Evolutionary conservation across 2,113 vertebrate species (phyloP).

Genomic region (Trochalopteron elliotii): DNA sequence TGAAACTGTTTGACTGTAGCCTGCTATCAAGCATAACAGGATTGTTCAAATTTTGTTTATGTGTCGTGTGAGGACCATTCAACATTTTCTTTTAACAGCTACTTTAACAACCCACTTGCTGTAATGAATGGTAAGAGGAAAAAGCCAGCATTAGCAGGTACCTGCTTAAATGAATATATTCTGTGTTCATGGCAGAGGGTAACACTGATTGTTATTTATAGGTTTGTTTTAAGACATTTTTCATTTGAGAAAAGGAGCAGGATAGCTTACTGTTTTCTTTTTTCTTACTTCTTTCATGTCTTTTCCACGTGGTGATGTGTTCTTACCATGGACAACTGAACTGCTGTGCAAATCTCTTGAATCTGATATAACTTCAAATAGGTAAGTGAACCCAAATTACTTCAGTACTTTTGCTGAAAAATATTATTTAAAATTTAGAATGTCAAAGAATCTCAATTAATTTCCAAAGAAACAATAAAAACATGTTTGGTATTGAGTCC

Average conservation of each 20-base stretch:
- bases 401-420: not conserved
- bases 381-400: slow-evolving; percentile 71
- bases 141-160: not conserved
- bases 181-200: not conserved
- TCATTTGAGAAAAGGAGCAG: not conserved
- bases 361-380: slow-evolving; percentile 44
- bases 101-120: slow-evolving; percentile 15
- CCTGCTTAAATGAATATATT: not conserved
- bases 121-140: slow-evolving; percentile 24
- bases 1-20: slow-evolving; percentile 34
- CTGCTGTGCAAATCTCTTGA: slow-evolving; percentile 24
- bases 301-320: not conserved
- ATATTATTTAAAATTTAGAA: not conserved
- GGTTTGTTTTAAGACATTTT: not conserved
- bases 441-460: not conserved
- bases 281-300: slow-evolving; percentile 46
- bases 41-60: slow-evolving; percentile 55
- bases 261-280: slow-evolving; percentile 37
- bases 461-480: not conserved
- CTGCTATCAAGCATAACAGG: slow-evolving; percentile 47
- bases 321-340: slow-evolving; percentile 22
- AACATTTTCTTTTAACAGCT: slow-evolving; percentile 45
- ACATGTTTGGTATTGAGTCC: not conserved
- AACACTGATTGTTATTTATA: not conserved
- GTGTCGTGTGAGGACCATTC: not conserved